These are phyloP conservation scores for Criorhina ranunculi DNA, from an alignment of 2,888 invertebrate genomes.

Conservation along the genomic window DNA sequence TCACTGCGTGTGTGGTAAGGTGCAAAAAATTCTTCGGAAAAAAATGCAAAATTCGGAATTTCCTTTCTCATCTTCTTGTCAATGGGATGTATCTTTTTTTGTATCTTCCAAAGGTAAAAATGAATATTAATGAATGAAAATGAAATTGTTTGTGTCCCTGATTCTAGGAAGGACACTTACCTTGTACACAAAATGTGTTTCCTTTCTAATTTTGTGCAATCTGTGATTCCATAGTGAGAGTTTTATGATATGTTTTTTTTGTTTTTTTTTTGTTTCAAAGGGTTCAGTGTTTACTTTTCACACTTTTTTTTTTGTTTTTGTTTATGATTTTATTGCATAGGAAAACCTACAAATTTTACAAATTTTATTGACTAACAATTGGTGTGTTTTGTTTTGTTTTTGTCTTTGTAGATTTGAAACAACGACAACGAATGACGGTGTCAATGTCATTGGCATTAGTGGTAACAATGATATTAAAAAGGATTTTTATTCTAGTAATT, in stretches of 20 bases:
- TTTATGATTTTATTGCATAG: not conserved
- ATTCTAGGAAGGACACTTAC: conserved; percentile 26
- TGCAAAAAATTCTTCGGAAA: conserved; percentile 43
- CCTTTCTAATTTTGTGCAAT: conserved; percentile 49
- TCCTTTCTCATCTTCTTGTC: conserved; percentile 10
- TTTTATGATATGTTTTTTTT: conserved; percentile 38
- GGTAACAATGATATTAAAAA: conserved; percentile 72
- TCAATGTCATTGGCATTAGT: conserved; percentile 79
- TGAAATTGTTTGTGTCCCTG: conserved; percentile 17
- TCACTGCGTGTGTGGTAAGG: conserved; percentile 28
- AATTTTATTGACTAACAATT: conserved; percentile 30
- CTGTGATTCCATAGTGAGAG: conserved; percentile 11
- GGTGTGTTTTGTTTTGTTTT: conserved; percentile 28
- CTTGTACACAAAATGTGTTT: not conserved
- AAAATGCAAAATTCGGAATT: conserved; percentile 25
- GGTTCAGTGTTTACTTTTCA: conserved; percentile 16
- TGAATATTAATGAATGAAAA: conserved; percentile 31
- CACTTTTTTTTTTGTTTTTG: conserved; percentile 2
- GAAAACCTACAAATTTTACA: conserved; percentile 27
- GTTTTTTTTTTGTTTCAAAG: conserved; percentile 6
- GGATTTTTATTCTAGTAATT: conserved; percentile 67
- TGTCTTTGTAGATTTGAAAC: conserved; percentile 79
- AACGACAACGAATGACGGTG: conserved; percentile 79
- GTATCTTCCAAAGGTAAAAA: not conserved
- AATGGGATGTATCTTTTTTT: not conserved